Conservation (phyloP, 2,797 vertebrate genomes). For the Scomberomorus guttatus region DNA sequence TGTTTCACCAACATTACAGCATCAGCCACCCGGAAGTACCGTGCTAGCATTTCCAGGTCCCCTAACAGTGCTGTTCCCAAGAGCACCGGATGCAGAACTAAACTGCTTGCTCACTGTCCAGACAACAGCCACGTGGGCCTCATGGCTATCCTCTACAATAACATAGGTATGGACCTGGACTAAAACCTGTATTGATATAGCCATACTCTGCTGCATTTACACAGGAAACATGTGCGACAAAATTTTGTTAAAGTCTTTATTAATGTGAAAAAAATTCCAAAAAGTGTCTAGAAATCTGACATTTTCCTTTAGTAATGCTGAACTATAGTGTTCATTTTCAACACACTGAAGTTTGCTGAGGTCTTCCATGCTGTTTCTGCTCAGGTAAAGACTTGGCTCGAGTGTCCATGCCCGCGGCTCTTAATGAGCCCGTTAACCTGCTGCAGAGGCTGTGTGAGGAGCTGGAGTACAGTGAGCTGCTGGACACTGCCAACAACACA, state of each 20-base stretch:
- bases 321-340: too few relatives aligned
- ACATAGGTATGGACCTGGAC: slow-evolving; percentile 86
- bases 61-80: slow-evolving; percentile 61
- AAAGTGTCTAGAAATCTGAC: too few relatives aligned
- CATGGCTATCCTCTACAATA: slow-evolving; percentile 92
- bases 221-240: too few relatives aligned
- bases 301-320: too few relatives aligned
- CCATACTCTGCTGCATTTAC: fast-evolving
- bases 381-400: slow-evolving; percentile 92
- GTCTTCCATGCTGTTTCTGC: background rate
- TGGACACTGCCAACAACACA: slow-evolving; percentile 88
- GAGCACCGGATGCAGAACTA: slow-evolving; percentile 80
- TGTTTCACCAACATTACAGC: slow-evolving; percentile 53
- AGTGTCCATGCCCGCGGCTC: slow-evolving; percentile 92
- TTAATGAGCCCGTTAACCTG: slow-evolving; percentile 88
- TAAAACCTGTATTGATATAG: background rate
- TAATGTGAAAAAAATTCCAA: too few relatives aligned
- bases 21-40: slow-evolving; percentile 82
- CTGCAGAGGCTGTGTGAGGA: slow-evolving; percentile 94
- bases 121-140: slow-evolving; percentile 92
- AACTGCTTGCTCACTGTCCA: slow-evolving; percentile 86
- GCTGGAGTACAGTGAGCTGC: slow-evolving; percentile 92
- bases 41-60: slow-evolving; percentile 79
- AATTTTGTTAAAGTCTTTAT: too few relatives aligned
- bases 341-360: background rate